These are phyloP conservation scores for Lytechinus variegatus DNA, from an alignment of 35 echinoderm and acorn worm species.

Conservation along the genomic window DNA sequence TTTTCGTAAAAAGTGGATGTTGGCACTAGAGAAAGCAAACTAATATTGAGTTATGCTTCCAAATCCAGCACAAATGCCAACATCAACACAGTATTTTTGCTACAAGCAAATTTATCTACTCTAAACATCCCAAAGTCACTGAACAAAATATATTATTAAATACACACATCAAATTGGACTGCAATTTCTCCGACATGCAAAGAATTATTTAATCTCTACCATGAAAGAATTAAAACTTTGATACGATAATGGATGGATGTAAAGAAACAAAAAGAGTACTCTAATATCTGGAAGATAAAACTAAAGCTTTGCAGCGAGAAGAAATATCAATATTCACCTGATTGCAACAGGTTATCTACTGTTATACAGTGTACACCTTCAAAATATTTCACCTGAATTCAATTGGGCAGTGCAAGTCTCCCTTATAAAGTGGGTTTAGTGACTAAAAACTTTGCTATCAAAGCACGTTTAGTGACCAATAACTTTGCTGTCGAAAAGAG, in stretches of 20 bases:
- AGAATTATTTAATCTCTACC: no score
- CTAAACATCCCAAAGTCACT: no score
- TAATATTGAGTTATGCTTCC: no score
- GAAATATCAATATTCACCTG: not conserved
- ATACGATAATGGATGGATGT: not conserved
- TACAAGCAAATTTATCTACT: no score
- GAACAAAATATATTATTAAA: not conserved
- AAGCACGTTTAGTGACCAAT: no score
- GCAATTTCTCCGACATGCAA: no score
- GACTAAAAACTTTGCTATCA: not conserved
- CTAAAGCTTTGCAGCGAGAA: not conserved
- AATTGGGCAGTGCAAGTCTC: not conserved
- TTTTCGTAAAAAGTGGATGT: no score
- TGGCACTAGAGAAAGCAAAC: no score
- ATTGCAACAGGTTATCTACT: not conserved
- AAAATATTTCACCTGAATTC: not conserved
- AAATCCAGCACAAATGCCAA: no score
- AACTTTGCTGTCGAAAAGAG: not conserved
- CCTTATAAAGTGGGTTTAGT: not conserved
- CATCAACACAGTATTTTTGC: no score
- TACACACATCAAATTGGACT: not conserved
- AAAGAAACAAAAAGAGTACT: not conserved
- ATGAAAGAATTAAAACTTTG: not conserved
- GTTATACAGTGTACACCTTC: not conserved
- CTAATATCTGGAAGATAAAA: not conserved